Evolutionary conservation across 2,888 invertebrate species (phyloP).

Genomic region (Neuroscelio doddi): DNA sequence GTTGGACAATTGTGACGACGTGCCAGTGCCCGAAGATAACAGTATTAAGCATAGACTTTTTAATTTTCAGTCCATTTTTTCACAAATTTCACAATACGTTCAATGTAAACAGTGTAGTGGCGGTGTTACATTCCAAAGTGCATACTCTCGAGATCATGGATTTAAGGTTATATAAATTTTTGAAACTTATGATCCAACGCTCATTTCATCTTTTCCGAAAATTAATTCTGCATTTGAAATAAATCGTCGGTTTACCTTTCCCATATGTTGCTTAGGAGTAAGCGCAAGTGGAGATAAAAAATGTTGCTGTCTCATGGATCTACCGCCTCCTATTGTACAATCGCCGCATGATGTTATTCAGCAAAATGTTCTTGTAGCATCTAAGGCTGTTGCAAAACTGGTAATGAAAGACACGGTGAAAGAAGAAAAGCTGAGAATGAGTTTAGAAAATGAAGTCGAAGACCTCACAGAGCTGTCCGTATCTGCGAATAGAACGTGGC

Average conservation of each 20-base stretch:
- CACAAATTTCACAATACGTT: no score
- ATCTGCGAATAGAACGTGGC: no score
- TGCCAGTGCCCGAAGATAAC: no score
- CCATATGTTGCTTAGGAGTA: neutral
- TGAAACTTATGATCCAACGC: no score
- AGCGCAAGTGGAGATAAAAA: neutral
- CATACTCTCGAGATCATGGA: no score
- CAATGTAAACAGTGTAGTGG: no score
- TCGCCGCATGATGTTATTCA: neutral
- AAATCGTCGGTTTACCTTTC: neutral
- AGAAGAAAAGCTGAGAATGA: neutral
- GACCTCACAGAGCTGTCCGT: neutral
- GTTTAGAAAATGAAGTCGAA: neutral
- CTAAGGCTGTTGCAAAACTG: neutral
- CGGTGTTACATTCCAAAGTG: no score
- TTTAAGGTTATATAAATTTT: no score
- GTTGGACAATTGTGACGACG: no score
- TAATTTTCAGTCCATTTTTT: no score
- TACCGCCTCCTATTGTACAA: neutral
- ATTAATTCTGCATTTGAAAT: neutral
- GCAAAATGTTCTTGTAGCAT: neutral
- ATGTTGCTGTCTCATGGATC: conserved; percentile 1
- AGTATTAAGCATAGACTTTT: no score
- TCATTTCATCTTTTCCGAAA: neutral
- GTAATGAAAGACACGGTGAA: conserved; percentile 5